Base-by-base conservation (phyloP, 1,140 invertebrate species). In the Araneus ventricosus region DNA sequence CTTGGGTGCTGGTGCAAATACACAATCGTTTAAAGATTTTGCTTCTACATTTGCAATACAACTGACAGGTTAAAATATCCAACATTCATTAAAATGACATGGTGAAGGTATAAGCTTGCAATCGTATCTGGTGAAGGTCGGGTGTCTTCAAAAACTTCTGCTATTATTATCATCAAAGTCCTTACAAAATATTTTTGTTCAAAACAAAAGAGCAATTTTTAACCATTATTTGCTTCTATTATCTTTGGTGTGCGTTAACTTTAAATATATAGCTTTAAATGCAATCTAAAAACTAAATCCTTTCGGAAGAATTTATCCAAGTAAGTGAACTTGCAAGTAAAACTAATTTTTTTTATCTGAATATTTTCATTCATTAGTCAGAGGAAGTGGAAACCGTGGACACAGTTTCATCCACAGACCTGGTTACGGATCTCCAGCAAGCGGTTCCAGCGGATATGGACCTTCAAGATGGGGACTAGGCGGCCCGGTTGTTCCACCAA, bases 391-490 rank as follows among this genome's bases (percentile, higher is more conserved):
- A 27, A 93, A 93, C 59, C 70, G 92, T 24, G 92, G 92, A 22
- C 92, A 93, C 87, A 93, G 92, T n/a, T 93, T 93, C 41, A 93
- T 93, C 37, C 92, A 93, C 27, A 90, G 93, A 87, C 93, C 93
- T n/a, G 93, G 93, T 24, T 93, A 90, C 45, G 88, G 93, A 57
- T 59, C 84, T 10, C 24, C 82, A 10, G 24, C 27, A 39, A 24
- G 8, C 2, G 88, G 87, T 34, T 30, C 87, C 5, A 57, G 45
- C 5, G 82, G 67, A n/a, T 90, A 86, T 37, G 93, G 93, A 30
- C 93, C 93, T 22, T 93, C 88, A 7, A 52, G 93, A 59, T 93
- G 93, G 93, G 88, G 93, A 30, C 75, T 86, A 4, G 88, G 93
- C 3, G 93, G 93, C 10, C 92, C 92, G 45, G 87, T 89, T 34